phyloP scores from a whole-genome alignment of 2,113 vertebrate species.

The Gallinago media region DNA sequence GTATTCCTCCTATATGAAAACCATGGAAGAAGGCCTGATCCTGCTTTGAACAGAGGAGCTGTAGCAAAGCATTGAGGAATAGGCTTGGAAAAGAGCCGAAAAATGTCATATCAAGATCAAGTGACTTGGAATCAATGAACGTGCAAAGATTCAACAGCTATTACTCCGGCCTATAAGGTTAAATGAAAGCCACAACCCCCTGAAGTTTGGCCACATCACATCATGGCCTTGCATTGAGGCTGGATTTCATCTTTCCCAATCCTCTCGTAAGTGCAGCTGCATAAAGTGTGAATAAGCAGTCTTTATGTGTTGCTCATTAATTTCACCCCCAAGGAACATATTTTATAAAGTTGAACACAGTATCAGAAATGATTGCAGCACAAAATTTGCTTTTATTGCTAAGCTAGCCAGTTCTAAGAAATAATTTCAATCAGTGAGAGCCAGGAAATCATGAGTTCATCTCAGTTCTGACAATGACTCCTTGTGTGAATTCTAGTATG shows the following conservation, averaged over 20 bases:
- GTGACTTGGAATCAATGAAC: neutral
- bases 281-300: constrained; percentile 38
- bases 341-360: neutral
- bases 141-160: neutral
- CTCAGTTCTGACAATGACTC: neutral
- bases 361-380: neutral
- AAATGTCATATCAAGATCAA: neutral
- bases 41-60: neutral
- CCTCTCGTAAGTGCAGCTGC: neutral
- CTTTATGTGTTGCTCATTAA: constrained; percentile 30
- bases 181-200: neutral
- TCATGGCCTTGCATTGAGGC: neutral
- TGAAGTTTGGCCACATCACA: neutral
- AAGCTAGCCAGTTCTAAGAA: neutral
- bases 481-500: neutral
- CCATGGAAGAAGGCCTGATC: neutral
- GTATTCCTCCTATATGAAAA: neutral
- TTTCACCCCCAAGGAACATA: constrained; percentile 30
- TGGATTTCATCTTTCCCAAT: constrained; percentile 30
- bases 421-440: neutral
- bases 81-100: neutral
- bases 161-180: neutral
- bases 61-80: neutral
- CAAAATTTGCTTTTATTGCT: constrained; percentile 29
- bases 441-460: constrained; percentile 41